These are phyloP conservation scores for Cheilosia vernalis DNA, from an alignment of 2,888 invertebrate species.

Conservation along the genomic window DNA sequence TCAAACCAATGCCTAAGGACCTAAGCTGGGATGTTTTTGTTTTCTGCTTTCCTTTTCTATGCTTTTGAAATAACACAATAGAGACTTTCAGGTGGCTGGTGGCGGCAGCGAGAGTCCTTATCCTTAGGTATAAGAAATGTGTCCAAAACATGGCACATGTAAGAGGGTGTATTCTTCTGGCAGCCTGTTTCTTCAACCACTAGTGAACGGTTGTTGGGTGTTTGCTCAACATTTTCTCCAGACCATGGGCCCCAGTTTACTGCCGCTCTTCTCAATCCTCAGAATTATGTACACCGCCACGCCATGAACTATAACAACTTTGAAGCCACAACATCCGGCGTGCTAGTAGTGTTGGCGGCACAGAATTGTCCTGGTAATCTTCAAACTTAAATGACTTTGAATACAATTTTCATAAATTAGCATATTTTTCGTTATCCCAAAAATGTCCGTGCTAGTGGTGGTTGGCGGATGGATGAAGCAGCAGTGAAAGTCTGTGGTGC, in stretches of 20 bases:
- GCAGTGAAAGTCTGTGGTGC: conserved; percentile 4
- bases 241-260: conserved; percentile 31
- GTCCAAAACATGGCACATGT: conserved; percentile 29
- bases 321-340: conserved; percentile 42
- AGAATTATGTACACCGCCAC: conserved; percentile 1
- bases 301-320: conserved; percentile 23
- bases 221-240: conserved; percentile 27
- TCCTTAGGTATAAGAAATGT: conserved; percentile 39
- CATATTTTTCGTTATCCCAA: conserved; percentile 44
- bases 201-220: background rate
- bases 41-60: background rate
- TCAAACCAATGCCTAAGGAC: conserved; percentile 2
- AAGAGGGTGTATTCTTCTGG: conserved; percentile 19
- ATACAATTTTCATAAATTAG: conserved; percentile 71
- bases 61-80: conserved; percentile 43
- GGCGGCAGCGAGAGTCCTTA: conserved; percentile 20
- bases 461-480: background rate
- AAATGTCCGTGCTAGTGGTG: background rate
- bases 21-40: background rate
- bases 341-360: conserved; percentile 9
- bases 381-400: conserved; percentile 69
- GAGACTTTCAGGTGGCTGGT: background rate
- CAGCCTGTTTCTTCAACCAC: conserved; percentile 11
- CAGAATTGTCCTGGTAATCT: conserved; percentile 47
- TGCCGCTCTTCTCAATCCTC: background rate